These are phyloP conservation scores for Cyanocitta stelleri DNA, from an alignment of 2,113 vertebrate genomes.

Conservation along the genomic window DNA sequence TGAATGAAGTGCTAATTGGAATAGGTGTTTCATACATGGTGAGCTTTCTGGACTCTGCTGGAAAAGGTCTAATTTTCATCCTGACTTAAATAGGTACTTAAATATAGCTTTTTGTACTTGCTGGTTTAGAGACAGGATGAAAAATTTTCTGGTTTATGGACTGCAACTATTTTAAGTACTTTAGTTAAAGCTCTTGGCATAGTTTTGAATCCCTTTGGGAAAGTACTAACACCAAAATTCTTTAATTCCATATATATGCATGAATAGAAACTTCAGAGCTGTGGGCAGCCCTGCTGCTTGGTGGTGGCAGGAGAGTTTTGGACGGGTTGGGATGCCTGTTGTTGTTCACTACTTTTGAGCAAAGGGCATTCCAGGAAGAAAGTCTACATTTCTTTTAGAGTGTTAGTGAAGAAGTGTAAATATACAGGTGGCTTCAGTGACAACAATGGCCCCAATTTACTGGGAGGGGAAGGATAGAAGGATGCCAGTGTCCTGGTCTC, in stretches of 20 bases:
- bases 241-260: background rate
- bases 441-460: background rate
- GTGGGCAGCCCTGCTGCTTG: background rate
- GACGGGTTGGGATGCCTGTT: background rate
- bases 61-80: background rate
- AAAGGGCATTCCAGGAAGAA: background rate
- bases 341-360: background rate
- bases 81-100: background rate
- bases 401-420: background rate
- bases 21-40: background rate
- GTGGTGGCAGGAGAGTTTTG: background rate
- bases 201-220: background rate
- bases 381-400: background rate
- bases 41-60: background rate
- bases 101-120: background rate
- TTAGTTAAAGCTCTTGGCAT: background rate
- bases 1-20: slow-evolving; percentile 19
- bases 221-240: background rate
- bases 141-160: slow-evolving; percentile 4
- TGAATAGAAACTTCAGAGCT: background rate
- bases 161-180: background rate
- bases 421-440: background rate
- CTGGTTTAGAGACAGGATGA: background rate
- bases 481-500: background rate
- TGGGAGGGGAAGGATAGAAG: background rate